These are phyloP conservation scores for Heloderma charlesbogerti DNA, from an alignment of 2,113 vertebrate genomes.

Conservation along the genomic window DNA sequence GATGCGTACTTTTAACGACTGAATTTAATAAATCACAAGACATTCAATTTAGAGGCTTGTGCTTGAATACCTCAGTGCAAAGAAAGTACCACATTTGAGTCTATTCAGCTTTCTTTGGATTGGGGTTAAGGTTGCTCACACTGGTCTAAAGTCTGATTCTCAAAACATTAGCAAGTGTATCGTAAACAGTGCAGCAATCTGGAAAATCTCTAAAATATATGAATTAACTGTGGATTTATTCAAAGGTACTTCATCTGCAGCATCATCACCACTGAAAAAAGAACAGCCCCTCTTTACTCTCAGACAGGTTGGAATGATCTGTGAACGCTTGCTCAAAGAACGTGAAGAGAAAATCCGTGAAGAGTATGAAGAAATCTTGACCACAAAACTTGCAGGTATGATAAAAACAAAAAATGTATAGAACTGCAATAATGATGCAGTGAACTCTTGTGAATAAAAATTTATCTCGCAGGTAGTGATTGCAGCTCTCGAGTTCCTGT, in stretches of 20 bases:
- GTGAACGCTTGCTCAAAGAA: constrained; percentile 98
- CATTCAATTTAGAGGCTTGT: not conserved
- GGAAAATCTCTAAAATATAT: constrained; percentile 10
- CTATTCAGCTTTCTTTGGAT: not conserved
- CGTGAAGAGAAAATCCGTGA: constrained; percentile 97
- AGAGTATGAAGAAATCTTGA: constrained; percentile 98
- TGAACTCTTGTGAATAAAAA: not conserved
- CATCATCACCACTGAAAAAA: constrained; percentile 92
- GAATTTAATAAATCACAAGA: not conserved
- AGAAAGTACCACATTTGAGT: not conserved
- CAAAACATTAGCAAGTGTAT: not conserved
- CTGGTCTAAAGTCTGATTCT: not conserved
- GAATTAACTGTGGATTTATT: constrained; percentile 42
- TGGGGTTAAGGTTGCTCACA: not conserved
- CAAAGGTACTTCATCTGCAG: constrained; percentile 86
- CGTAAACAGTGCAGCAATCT: not conserved
- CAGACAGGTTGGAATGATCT: constrained; percentile 98
- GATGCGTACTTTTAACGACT: not conserved
- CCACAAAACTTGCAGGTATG: constrained; percentile 96
- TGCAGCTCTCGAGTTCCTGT: not conserved
- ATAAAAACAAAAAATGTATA: constrained; percentile 14
- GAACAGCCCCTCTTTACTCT: constrained; percentile 98
- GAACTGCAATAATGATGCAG: not conserved
- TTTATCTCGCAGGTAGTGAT: not conserved
- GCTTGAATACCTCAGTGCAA: not conserved